phyloP scores from a whole-genome alignment of 1,140 invertebrate species.

The Conus betulinus region DNA sequence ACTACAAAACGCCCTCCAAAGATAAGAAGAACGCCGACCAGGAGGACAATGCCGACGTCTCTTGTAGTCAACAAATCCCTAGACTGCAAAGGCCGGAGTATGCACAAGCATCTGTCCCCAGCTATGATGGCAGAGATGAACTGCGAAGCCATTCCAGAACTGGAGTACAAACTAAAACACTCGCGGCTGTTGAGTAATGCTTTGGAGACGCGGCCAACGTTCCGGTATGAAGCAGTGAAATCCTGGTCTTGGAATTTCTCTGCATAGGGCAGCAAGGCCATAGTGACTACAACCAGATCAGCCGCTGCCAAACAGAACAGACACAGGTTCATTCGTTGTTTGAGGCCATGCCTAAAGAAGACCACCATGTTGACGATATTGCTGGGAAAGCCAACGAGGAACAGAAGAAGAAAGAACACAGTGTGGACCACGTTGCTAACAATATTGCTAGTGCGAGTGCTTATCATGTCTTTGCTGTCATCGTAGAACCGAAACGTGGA shows the following conservation, averaged over 20 bases:
- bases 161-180: no score
- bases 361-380: slow-evolving; percentile 26
- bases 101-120: slow-evolving; percentile 4
- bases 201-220: no score
- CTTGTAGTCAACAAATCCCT: neutral
- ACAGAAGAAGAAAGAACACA: neutral
- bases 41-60: neutral
- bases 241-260: neutral
- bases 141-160: neutral
- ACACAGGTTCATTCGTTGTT: slow-evolving; percentile 26
- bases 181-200: neutral
- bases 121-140: neutral
- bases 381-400: slow-evolving; percentile 1
- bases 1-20: neutral
- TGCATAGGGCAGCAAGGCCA: neutral
- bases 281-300: neutral
- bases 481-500: neutral
- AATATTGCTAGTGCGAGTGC: neutral
- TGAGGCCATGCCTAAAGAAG: slow-evolving; percentile 1
- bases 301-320: neutral
- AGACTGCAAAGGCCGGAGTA: neutral
- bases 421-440: neutral
- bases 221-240: neutral
- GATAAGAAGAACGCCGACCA: neutral
- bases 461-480: neutral